Percentiles rank a stretch among this genome's conserved stretches.
Evolutionary conservation across 2,888 invertebrate genomes (phyloP).

Genomic region (Amblyjoppa fuscipennis): DNA sequence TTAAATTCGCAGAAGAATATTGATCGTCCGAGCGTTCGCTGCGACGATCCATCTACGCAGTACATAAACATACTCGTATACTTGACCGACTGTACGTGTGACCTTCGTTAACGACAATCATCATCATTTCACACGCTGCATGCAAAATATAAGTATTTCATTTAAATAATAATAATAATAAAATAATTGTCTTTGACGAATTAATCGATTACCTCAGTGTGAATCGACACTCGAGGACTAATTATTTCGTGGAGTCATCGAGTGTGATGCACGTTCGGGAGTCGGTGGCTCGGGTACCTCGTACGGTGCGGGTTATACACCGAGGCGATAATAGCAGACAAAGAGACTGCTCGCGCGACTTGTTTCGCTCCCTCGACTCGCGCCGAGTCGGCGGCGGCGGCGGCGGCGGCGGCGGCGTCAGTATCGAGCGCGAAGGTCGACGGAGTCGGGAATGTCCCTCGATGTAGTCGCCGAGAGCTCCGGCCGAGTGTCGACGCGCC

Average conservation of each 20-base stretch:
- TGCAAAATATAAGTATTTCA: neutral
- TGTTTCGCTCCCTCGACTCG: conserved; percentile 33
- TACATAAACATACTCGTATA: neutral
- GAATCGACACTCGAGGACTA: conserved; percentile 12
- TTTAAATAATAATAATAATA: neutral
- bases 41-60: neutral
- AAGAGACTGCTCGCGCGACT: conserved; percentile 47
- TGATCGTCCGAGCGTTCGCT: neutral
- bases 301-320: conserved; percentile 15
- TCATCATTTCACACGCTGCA: neutral
- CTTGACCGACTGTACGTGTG: conserved; percentile 8
- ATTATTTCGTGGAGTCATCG: conserved; percentile 35
- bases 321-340: conserved; percentile 52
- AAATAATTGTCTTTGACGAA: neutral
- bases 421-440: conserved; percentile 71
- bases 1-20: neutral
- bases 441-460: conserved; percentile 68
- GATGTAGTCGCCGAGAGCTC: conserved; percentile 41
- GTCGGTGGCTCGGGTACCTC: conserved; percentile 17
- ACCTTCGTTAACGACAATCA: neutral
- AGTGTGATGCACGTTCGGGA: neutral
- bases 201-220: neutral
- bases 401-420: conserved; percentile 41
- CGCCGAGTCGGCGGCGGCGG: conserved; percentile 52
- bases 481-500: conserved; percentile 57